Evolutionary conservation across 2,888 invertebrate species (phyloP), one percentile per base, ranked within the genome.

Genomic region (Thalpophila matura): DNA sequence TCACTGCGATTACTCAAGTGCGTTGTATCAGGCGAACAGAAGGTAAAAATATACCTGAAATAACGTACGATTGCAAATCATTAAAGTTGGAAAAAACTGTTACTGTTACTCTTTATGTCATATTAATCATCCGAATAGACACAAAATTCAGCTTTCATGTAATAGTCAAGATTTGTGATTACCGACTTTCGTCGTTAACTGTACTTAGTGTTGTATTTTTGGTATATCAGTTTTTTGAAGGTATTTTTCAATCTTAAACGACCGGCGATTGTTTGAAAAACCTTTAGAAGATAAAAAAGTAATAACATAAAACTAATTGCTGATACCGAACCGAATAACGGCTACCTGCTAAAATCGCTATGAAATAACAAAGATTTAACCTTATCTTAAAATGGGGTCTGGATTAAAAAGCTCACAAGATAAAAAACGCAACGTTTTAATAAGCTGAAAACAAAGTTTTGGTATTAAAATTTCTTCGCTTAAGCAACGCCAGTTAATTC

Each of bases 361-460:
- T 50, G 42, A 65, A 67, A 73, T 66, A 76, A 64, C 60, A 55
- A 62, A 67, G 58, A 69, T 64, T 68, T 69, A 77, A 77, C 69
- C 64, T 74, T 77, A 81, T 74, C 69, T 69, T 20, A 66, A 69
- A 78, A 69, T 61, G 67, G 69, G 74, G 60, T 73, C 70, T 72
- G 64, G 73, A 77, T 79, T 76, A 78, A 79, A 81, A 78, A 76
- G 62, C 69, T 74, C 72, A 68, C 67, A 22, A 67, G 58, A 68
- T 57, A 81, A 82, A 83, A 76, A 70, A 78, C n/a, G 66, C 68
- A 71, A 69, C 74, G 73, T 83, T 86, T 85, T 86, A 86, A 86
- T 86, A 87, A 86, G 82, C 83, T 84, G 77, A 80, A 85, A 84
- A 82, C 79, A 84, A 89, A 87, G 84, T 87, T 86, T 82, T 50